Base-by-base conservation (phyloP, 2,888 invertebrate species). In the Terebella lapidaria region DNA sequence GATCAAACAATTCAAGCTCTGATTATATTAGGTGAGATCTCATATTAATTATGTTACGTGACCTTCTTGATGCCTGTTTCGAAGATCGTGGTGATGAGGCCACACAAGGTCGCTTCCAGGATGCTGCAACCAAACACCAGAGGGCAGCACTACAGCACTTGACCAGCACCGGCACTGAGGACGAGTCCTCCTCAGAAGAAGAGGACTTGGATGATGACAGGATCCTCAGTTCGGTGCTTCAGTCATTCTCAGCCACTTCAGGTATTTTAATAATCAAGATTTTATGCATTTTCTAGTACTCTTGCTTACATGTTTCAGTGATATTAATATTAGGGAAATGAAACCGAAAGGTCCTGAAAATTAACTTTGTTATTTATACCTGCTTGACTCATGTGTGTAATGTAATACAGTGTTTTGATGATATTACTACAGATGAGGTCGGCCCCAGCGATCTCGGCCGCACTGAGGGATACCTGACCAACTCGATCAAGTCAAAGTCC, bases 401-500 rank as follows among this genome's bases (percentile, higher is more conserved):
- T n/a, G n/a, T n/a, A n/a, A n/a, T n/a, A n/a, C n/a, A n/a, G n/a
- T n/a, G n/a, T n/a, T n/a, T n/a, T n/a, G n/a, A n/a, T n/a, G n/a
- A n/a, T n/a, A n/a, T n/a, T n/a, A 35, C 42, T 35, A 35, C 42
- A 35, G 42, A 15, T 10, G 42, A 35, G 42, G n/a, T 35, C 10
- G 42, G 42, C n/a, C 42, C 42, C n/a, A 61, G 60, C 46, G 70
- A 70, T 46, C 67, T 72, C 10, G 69, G 72, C 25, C 71, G 73
- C 59, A 89, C 90, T 2, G 86, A 87, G 72, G 85, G 86, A 54
- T 87, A 89, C 74, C 81, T 94, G 57, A 88, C 90, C 74, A 90
- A 92, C 78, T 85, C 88, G 0, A 86, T 92, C 68, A 87, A 88
- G 71, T 89, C 91, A 24, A 89, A 90, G 4, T 86, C 89, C 5